Evolutionary conservation across 2,113 vertebrate genomes (phyloP), one percentile per base, ranked within the genome.

Genomic region (rat (Rattus norvegicus)): DNA sequence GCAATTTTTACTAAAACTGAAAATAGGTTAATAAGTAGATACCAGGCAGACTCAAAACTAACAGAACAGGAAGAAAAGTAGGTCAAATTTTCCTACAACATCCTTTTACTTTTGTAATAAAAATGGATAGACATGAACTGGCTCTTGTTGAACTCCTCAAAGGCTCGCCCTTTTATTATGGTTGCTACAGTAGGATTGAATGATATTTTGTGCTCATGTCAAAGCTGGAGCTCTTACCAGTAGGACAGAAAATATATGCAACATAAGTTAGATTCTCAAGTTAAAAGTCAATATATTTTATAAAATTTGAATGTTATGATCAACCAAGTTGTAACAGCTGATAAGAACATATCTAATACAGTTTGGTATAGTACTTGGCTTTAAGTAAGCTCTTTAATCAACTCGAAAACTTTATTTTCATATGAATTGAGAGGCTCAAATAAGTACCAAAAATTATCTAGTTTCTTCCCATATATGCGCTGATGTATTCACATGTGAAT

Each of bases 21-120:
- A 97, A 96, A 95, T 96, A 96, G 96, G 96, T 97, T 97, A 97
- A 96, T 97, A 97, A 92, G 56, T 94, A 54, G 81, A n/a, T 94
- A 96, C 73, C 88, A 97, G 87, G 81, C 81, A 93, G 88, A 95
- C 85, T 91, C 56, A 95, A 97, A 96, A 95, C 92, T 96, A 93
- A 90, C 49, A 96, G 89, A 92, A 93, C 26, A 63, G 76, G 84
- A 33, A 11, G 49, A 11, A 92, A 97, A 97, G 90, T 97, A 97
- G 95, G 96, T 96, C 95, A 97, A 1, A 96, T 94, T 96, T 90
- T 91, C 73, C 94, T 95, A 59, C 86, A 75, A 91, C 49, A 0
- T 92, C 65, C 92, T 95, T 97, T 90, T 8, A 80, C 83, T 95
- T 94, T 92, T 86, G 91, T 95, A 95, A 88, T 95, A 97, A 96